phyloP scores from a whole-genome alignment of 2,797 vertebrate genomes.

The Epinephelus malabaricus region DNA sequence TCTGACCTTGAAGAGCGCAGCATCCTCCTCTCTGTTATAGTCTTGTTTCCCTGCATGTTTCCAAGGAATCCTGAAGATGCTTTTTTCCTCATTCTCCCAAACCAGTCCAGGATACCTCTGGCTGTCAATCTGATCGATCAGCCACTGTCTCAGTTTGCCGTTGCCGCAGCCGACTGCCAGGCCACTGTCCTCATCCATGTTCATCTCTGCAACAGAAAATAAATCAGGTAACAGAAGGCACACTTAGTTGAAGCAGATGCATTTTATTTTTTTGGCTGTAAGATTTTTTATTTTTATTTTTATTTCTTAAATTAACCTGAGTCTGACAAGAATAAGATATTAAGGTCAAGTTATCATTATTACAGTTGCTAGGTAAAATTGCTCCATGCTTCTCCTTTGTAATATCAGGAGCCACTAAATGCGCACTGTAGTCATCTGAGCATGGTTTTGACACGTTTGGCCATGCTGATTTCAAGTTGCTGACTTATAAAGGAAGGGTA shows the following conservation, averaged over 20 bases:
- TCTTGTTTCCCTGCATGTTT: constrained; percentile 99
- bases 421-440: background rate
- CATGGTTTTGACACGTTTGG: background rate
- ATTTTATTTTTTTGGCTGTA: background rate
- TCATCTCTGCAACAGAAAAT: constrained; percentile 79
- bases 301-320: background rate
- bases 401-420: background rate
- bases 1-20: constrained; percentile 96
- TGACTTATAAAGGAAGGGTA: background rate
- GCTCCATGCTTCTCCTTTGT: background rate
- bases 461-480: background rate
- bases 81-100: constrained; percentile 97
- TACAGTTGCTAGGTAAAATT: background rate
- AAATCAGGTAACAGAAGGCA: background rate
- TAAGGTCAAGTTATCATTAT: background rate
- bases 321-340: background rate
- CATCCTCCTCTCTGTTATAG: constrained; percentile 98
- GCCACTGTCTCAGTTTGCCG: constrained; percentile 98
- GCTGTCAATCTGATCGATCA: constrained; percentile 99
- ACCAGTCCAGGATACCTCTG: constrained; percentile 93
- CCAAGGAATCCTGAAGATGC: constrained; percentile 98
- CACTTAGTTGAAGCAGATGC: background rate
- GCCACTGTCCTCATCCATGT: constrained; percentile 88
- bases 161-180: constrained; percentile 95
- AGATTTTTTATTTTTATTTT: background rate